Conservation (phyloP, 2,113 vertebrate species). For the Scortum barcoo region DNA sequence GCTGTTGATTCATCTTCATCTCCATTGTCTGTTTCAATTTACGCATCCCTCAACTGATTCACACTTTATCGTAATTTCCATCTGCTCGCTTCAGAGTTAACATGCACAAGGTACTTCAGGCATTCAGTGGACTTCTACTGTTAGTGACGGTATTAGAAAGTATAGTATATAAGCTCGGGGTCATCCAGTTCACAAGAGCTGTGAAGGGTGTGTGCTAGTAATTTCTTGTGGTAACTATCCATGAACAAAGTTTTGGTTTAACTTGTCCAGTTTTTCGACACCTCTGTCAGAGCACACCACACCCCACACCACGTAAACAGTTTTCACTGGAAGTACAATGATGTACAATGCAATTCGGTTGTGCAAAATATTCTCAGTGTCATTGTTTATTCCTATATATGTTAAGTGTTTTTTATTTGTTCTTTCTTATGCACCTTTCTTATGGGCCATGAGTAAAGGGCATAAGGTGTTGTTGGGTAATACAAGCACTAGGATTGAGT, state of each 20-base stretch:
- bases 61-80: conserved; percentile 18
- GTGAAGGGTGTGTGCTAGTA: too few species aligned
- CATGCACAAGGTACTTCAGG: neutral
- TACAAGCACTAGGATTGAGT: neutral
- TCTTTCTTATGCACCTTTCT: neutral
- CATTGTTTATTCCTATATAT: neutral
- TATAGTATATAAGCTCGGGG: neutral
- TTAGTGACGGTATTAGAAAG: neutral
- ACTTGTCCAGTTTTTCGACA: neutral
- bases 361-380: too few species aligned
- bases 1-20: conserved; percentile 3
- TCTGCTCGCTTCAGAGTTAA: neutral
- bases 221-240: neutral
- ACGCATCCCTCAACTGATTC: neutral
- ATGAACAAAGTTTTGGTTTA: neutral
- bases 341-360: neutral
- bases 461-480: neutral
- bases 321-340: too few species aligned
- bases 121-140: conserved; percentile 15
- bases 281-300: neutral
- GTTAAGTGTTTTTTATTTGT: neutral
- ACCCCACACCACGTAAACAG: too few species aligned
- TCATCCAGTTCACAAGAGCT: neutral
- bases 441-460: neutral
- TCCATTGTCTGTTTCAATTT: conserved; percentile 6